Conservation (phyloP, 2,113 vertebrate genomes). For the Oreochromis aureus region DNA sequence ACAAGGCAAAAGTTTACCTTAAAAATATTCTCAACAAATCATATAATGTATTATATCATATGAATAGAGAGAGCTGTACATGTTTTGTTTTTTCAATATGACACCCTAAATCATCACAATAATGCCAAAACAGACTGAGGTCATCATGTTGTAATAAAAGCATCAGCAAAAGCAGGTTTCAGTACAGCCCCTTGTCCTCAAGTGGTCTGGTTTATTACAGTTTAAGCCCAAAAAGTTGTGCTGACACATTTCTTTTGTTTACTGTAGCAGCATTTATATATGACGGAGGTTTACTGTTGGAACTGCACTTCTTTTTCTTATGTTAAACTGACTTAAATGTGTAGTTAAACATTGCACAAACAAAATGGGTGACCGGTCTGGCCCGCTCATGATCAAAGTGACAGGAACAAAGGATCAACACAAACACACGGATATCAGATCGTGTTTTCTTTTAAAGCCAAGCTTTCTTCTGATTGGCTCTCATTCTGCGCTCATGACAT, state of each 20-base stretch:
- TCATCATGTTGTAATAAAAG: neutral
- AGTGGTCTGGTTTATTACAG: neutral
- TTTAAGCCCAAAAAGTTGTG: neutral
- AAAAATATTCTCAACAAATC: neutral
- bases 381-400: neutral
- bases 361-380: neutral
- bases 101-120: neutral
- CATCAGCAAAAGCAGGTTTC: neutral
- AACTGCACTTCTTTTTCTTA: neutral
- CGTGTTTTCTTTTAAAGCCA: neutral
- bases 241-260: neutral
- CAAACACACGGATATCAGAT: neutral
- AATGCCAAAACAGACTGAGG: neutral
- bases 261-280: neutral
- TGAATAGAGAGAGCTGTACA: neutral
- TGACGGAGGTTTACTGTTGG: neutral
- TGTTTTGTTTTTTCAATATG: neutral
- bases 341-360: neutral
- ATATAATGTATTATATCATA: neutral
- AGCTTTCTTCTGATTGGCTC: neutral
- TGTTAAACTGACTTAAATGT: neutral
- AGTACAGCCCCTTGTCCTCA: neutral
- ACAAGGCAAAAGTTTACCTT: neutral
- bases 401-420: neutral
- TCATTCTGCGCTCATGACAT: neutral